Percentiles rank a stretch among this genome's conserved stretches.
Evolutionary conservation across 2,113 vertebrate species (phyloP).

Genomic region (Numenius arquata): DNA sequence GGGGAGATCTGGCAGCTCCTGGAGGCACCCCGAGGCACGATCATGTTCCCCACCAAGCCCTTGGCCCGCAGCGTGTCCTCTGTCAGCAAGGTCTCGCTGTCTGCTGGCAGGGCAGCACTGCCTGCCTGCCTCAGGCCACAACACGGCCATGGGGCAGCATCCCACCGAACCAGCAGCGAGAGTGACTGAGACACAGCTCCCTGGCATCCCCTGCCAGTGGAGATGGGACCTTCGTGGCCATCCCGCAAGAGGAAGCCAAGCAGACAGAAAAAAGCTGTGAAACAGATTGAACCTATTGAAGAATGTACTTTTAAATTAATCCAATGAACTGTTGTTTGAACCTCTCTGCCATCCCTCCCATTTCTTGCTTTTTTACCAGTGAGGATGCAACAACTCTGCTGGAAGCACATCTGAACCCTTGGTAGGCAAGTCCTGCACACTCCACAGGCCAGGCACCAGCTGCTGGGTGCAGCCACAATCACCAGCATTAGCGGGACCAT

Average conservation of each 20-base stretch:
- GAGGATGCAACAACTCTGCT: not conserved
- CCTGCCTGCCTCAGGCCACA: conserved; percentile 70
- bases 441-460: not conserved
- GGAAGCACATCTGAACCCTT: not conserved
- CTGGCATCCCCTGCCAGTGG: not conserved
- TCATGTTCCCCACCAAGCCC: conserved; percentile 71
- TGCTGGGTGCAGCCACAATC: not conserved
- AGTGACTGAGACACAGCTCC: not conserved
- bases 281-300: not conserved
- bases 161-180: not conserved
- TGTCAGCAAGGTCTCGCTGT: conserved; percentile 31
- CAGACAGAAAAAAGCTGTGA: conserved; percentile 28
- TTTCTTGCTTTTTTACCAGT: not conserved
- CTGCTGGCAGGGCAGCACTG: conserved; percentile 58
- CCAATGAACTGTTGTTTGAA: not conserved
- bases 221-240: not conserved
- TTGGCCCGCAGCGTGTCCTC: conserved; percentile 6
- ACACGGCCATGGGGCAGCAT: not conserved
- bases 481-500: not conserved
- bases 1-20: conserved; percentile 85
- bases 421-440: not conserved
- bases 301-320: conserved; percentile 33
- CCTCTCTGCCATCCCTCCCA: not conserved
- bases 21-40: conserved; percentile 75
- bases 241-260: not conserved